Evolutionary conservation across 1,140 invertebrate species (phyloP).

Genomic region (Macrocentrus cingulum): DNA sequence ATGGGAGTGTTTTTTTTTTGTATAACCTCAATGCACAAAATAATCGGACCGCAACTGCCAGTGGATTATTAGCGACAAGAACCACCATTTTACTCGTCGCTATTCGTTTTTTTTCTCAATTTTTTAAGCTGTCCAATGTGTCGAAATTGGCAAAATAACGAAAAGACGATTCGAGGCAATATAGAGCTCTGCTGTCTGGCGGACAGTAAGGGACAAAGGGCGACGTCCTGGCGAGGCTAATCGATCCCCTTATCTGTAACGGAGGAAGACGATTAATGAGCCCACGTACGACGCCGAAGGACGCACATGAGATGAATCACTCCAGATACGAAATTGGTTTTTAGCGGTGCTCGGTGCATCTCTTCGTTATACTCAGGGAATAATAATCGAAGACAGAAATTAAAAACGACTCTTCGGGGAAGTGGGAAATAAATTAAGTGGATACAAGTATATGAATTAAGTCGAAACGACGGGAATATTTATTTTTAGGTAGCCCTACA

Average conservation of each 20-base stretch:
- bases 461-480: slow-evolving; percentile 21
- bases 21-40: no score
- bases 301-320: slow-evolving; percentile 13
- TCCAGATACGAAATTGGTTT: slow-evolving; percentile 3
- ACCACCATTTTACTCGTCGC: no score
- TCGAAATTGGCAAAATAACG: not conserved
- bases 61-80: no score
- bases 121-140: not conserved
- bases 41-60: no score
- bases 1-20: no score
- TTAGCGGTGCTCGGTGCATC: no score
- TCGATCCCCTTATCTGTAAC: slow-evolving; percentile 7
- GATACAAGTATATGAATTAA: slow-evolving; percentile 11
- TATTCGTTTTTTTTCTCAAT: no score
- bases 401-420: not conserved
- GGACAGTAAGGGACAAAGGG: slow-evolving; percentile 11
- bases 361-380: no score
- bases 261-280: slow-evolving; percentile 16
- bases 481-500: slow-evolving; percentile 41
- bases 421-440: slow-evolving; percentile 29
- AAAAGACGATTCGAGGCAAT: no score
- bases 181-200: no score
- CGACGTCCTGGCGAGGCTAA: slow-evolving; percentile 20
- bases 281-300: slow-evolving; percentile 30
- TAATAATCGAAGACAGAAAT: slow-evolving; percentile 23